Base-by-base conservation (phyloP, 2,113 vertebrate genomes). In the Callocephalon fimbriatum region DNA sequence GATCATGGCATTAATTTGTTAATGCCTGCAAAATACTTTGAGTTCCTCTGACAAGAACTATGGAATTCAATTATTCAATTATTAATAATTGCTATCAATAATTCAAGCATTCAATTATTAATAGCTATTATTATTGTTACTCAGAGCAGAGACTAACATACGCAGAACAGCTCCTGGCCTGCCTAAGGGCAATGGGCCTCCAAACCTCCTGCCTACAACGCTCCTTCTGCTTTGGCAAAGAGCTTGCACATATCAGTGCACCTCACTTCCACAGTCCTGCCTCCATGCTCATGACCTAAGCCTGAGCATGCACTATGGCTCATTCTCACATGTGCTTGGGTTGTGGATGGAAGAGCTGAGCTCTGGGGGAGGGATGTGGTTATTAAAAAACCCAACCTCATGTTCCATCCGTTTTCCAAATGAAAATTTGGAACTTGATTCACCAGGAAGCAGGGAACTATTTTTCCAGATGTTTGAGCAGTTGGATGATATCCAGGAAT, bases 171-270 rank as follows among this genome's bases (percentile, higher is more conserved):
- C 23, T 37, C 22, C 54, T 42, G 20, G n/a, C 22, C 47, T 74
- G 50, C 21, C 35, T 11, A 22, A 26, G 37, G 75, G 66, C 61
- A 51, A 27, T 4, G 10, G 14, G 15, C 6, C 58, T 56, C 35
- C 37, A 47, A 59, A n/a, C 56, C 18, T 81, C 37, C 66, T 59
- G 27, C 47, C 20, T 56, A 26, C 25, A 42, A n/a, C 51, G 29
- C 7, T 15, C 10, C 31, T 38, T 38, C 38, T 42, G n/a, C 29
- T 45, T 71, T 83, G 58, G n/a, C 58, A 56, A 67, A 42, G 3
- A n/a, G 10, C 15, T 72, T 58, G 18, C 65, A 6, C 2, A 0
- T 26, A 19, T 4, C 2, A 0, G 12, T 14, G 15, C 15, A 25
- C 15, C 25, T n/a, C 12, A 17, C 25, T 6, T 13, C 31, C n/a